Evolutionary conservation across 2,113 vertebrate species (phyloP), one percentile per base, ranked within the genome.

Genomic region (Cryptotis parvus): DNA sequence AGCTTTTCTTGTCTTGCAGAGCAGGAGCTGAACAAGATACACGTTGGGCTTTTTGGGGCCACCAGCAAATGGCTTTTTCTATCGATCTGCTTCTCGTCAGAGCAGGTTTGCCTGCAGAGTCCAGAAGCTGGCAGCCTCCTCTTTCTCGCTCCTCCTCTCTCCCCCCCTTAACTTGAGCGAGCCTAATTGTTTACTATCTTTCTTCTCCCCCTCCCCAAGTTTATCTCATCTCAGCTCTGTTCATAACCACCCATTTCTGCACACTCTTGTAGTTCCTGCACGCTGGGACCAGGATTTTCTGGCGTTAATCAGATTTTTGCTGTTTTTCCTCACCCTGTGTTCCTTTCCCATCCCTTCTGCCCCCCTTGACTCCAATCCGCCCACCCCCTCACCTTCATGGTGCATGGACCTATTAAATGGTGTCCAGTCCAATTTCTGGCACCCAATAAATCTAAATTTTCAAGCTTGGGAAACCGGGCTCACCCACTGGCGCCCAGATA

Each of bases 371-470:
- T 95, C 95, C 20, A 31, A 76, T 15, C 26, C 76, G 85, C 89
- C 80, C 31, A 12, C 82, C 66, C 73, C 94, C 80, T 94, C 89
- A 92, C 96, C 95, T 96, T 96, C 90, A 86, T 55, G 94, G 90
- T 96, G 52, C 92, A 73, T 79, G 69, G 96, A 55, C 91, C 93
- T 92, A 94, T 97, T 97, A 97, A 97, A 97, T 80, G 91, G 84
- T 93, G 93, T 96, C 94, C 92, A 86, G 95, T 96, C 86, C 91
- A 91, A 93, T 93, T 97, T 97, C 84, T 97, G 97, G 96, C 95
- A 96, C 92, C 91, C 95, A 97, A 98, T 98, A 97, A 98, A 98
- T 98, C 97, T 98, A 97, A 97, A 98, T 98, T 97, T 98, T 97
- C 97, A 95, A 97, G 96, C 97, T 92, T 96, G 95, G 97, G 96